These are phyloP conservation scores for Mustela erminea DNA, from an alignment of 2,797 vertebrate genomes.

Conservation along the genomic window DNA sequence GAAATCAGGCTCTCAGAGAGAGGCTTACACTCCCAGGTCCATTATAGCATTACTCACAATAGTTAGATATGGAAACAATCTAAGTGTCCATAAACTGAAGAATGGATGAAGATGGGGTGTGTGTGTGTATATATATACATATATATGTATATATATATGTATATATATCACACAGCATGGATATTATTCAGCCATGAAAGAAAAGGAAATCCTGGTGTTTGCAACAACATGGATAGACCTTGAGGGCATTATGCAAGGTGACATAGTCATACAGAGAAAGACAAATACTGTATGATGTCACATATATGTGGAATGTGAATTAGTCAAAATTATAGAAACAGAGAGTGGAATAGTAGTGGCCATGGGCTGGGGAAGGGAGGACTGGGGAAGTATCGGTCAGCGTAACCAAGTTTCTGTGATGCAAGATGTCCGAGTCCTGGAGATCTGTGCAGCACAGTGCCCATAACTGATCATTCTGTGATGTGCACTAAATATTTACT, in stretches of 20 bases:
- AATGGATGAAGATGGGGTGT: background rate
- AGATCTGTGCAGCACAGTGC: background rate
- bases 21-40: background rate
- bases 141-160: background rate
- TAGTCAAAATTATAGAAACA: background rate
- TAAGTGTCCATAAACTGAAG: too few relatives aligned
- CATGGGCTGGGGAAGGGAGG: background rate
- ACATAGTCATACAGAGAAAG: background rate
- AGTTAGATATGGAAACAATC: background rate
- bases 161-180: background rate
- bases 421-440: background rate
- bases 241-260: background rate
- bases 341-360: background rate
- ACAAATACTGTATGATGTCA: background rate
- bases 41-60: background rate
- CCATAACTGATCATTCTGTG: background rate
- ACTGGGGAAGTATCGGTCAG: background rate
- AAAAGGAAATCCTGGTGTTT: background rate
- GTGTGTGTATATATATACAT: too few relatives aligned
- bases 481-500: background rate
- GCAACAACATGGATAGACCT: background rate
- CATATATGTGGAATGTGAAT: background rate
- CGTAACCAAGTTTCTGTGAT: background rate
- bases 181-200: background rate
- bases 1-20: background rate